These are phyloP conservation scores for Philereme vetulata DNA, from an alignment of 2,888 invertebrate species.

Conservation along the genomic window DNA sequence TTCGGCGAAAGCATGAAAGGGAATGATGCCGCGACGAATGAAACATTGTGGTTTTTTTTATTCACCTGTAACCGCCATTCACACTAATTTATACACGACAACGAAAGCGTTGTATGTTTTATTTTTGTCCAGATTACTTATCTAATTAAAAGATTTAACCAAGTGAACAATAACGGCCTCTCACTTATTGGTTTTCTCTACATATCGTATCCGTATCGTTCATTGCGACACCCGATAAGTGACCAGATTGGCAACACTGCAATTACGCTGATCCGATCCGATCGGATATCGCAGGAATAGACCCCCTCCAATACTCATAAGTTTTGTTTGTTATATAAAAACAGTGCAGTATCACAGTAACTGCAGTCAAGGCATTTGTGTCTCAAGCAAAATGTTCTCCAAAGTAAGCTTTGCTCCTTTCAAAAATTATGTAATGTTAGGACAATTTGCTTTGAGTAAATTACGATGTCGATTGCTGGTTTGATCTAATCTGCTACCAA, in stretches of 20 bases:
- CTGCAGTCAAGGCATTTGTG: constrained; percentile 76
- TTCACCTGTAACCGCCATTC: too few species aligned
- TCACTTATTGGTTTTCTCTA: constrained; percentile 69
- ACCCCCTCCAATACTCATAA: constrained; percentile 68
- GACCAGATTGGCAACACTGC: constrained; percentile 77
- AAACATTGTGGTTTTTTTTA: too few species aligned
- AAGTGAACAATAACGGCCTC: constrained; percentile 60
- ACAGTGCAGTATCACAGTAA: constrained; percentile 68
- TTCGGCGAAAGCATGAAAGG: too few species aligned
- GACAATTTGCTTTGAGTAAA: constrained; percentile 47
- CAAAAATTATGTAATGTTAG: constrained; percentile 54
- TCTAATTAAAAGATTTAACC: constrained; percentile 23
- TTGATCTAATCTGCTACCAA: constrained; percentile 26
- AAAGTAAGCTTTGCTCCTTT: constrained; percentile 70
- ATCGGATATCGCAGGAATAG: constrained; percentile 79
- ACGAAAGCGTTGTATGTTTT: not conserved
- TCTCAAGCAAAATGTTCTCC: constrained; percentile 78
- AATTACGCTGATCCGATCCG: constrained; percentile 79
- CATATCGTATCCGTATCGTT: constrained; percentile 67
- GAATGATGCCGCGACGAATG: too few species aligned
- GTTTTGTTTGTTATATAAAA: constrained; percentile 83
- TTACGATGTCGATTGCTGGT: constrained; percentile 43
- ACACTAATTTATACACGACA: too few species aligned
- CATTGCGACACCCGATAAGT: constrained; percentile 74
- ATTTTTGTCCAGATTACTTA: constrained; percentile 8